phyloP scores from a whole-genome alignment of 2,113 vertebrate species.

The Pangasianodon hypophthalmus region DNA sequence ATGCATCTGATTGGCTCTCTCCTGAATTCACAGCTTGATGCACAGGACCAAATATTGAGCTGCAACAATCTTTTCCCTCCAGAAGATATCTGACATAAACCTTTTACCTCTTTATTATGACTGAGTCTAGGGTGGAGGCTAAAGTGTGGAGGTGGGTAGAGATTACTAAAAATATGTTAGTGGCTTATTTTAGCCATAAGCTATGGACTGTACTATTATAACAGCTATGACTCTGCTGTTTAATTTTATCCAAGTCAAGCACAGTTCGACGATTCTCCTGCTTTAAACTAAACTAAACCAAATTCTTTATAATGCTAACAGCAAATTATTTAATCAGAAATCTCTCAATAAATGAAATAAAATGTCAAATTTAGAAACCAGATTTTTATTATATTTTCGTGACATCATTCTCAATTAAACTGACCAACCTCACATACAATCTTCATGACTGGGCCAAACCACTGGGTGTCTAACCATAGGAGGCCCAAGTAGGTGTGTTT shows the following conservation, averaged over 20 bases:
- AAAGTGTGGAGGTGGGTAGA: slow-evolving; percentile 7
- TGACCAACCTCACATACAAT: not conserved
- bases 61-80: not conserved
- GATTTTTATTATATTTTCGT: not conserved
- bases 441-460: not conserved
- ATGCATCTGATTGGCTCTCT: slow-evolving; percentile 3
- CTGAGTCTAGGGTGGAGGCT: not conserved
- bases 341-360: not conserved
- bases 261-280: not conserved
- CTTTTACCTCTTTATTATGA: not conserved
- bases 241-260: not conserved
- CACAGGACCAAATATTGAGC: slow-evolving; percentile 8
- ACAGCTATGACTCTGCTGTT: not conserved
- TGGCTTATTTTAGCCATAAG: not conserved
- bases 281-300: not conserved
- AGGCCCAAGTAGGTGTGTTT: not conserved
- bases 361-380: not conserved
- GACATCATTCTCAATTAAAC: not conserved
- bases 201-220: not conserved
- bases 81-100: not conserved
- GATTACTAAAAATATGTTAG: not conserved
- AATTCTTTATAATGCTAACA: not conserved
- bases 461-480: not conserved
- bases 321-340: not conserved
- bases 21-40: slow-evolving; percentile 7